These are phyloP conservation scores for Syngnathoides biaculeatus DNA, from an alignment of 2,113 vertebrate genomes.

Conservation along the genomic window DNA sequence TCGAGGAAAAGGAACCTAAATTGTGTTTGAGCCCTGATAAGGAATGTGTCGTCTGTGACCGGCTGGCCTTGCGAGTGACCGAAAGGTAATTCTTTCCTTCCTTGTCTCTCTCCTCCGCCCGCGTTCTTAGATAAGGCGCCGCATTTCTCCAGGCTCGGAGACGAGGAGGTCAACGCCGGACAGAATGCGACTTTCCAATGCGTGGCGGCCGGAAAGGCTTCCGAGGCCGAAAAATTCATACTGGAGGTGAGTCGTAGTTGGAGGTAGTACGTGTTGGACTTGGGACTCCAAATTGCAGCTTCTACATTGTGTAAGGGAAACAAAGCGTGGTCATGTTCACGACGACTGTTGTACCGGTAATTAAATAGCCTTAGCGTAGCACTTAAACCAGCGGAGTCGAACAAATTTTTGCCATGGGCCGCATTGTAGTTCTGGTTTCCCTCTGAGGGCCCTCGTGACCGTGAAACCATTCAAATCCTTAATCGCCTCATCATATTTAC, in stretches of 20 bases:
- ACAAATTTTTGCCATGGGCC: too few relatives aligned
- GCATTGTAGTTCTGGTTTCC: too few relatives aligned
- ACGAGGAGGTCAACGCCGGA: slow-evolving; percentile 94
- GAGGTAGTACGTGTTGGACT: not conserved
- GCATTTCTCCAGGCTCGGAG: slow-evolving; percentile 91
- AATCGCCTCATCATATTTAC: too few relatives aligned
- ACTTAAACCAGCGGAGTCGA: too few relatives aligned
- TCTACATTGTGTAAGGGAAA: not conserved
- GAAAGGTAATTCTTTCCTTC: slow-evolving; percentile 37
- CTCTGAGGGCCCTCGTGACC: too few relatives aligned
- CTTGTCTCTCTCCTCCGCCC: slow-evolving; percentile 33
- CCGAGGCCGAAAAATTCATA: slow-evolving; percentile 84
- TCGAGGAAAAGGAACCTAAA: not conserved
- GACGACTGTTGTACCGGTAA: not conserved
- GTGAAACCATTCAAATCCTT: too few relatives aligned
- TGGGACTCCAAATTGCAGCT: not conserved
- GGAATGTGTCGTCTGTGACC: slow-evolving; percentile 9
- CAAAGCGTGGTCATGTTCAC: not conserved
- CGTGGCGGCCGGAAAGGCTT: slow-evolving; percentile 83
- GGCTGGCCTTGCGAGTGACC: slow-evolving; percentile 15
- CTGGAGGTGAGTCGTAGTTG: slow-evolving; percentile 83
- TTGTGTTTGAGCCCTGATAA: slow-evolving; percentile 20
- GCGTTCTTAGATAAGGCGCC: slow-evolving; percentile 85
- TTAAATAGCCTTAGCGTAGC: not conserved
- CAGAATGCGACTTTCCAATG: slow-evolving; percentile 97